Base-by-base conservation (phyloP, 92 coral and sea anemone species). In the Montipora capitata region DNA sequence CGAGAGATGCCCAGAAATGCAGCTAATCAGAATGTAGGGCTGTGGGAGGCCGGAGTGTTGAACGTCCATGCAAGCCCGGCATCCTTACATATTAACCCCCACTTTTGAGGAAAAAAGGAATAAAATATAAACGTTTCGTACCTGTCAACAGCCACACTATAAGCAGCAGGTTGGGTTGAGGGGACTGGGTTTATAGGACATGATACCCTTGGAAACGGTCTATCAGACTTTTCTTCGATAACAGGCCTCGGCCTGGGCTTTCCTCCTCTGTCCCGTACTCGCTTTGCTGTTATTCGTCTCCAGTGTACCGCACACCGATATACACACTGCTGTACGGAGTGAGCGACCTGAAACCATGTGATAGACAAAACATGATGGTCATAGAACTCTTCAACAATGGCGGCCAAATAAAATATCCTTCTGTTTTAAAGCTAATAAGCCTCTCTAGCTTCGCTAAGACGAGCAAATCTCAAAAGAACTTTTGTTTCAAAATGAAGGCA, bases 271-370 rank as follows among this genome's bases (percentile, higher is more conserved):
- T 85, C 83, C 18, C 85, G 86, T 48, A 88, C 77, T 90, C 98
- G 75, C 14, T 84, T 88, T 62, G 86, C 95, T 15, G 98, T 85
- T 90, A 92, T 88, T 84, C 89, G 74, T 57, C 98, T 89, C 99
- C 99, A 98, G 92, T 98, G 96, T 78, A 96, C 68, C 18, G 99
- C 99, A 69, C 98, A 98, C 42, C 96, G 94, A 69, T 96, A 91
- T 40, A 96, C 99, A 66, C 91, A 90, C 88, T 90, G 96, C 56
- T 98, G 98, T 17, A 94, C 87, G 71, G 76, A 81, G 64, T 90
- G 85, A 18, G 99, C 96, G 9, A 65, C 94, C 97, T 94, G 72
- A 3, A 40, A 68, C 27, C 71, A 76, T 40, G 76, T 58, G 70
- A 85, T 56, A 10, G 12, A 73, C 38, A 44, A 27, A n/a, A 38